Conservation (phyloP, 2,113 vertebrate species). For the Craseonycteris thonglongyai region DNA sequence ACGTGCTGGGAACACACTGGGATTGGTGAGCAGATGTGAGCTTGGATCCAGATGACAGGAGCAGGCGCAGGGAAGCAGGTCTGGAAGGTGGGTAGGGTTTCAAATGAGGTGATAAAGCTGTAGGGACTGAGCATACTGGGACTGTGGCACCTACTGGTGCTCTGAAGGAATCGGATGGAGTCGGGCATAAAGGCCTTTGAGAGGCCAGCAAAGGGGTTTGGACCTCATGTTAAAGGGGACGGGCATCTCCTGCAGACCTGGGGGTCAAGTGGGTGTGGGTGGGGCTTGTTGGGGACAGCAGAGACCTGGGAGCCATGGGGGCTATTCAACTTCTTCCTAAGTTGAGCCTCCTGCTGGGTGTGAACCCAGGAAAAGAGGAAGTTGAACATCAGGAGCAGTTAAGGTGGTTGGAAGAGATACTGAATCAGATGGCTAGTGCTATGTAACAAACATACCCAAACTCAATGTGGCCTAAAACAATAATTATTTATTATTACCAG, state of each 20-base stretch:
- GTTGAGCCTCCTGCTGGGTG: not conserved
- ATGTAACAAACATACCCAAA: not conserved
- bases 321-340: fast-evolving
- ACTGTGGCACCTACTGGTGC: not conserved
- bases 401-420: not conserved
- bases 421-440: too few species aligned
- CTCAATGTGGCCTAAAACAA: not conserved
- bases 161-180: slow-evolving; percentile 6
- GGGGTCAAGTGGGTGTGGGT: fast-evolving
- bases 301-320: not conserved
- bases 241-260: not conserved
- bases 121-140: not conserved
- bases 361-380: not conserved
- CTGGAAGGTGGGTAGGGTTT: not conserved
- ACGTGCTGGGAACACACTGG: not conserved
- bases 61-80: not conserved
- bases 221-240: not conserved
- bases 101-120: not conserved
- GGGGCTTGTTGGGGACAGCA: not conserved
- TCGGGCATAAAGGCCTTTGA: not conserved
- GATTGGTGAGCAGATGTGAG: fast-evolving
- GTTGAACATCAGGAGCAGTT: slow-evolving; percentile 73
- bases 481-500: not conserved
- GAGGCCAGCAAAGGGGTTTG: not conserved
- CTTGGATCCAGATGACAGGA: fast-evolving